Evolutionary conservation across 2,797 vertebrate species (phyloP), one percentile per base, ranked within the genome.

Genomic region (Leptoclinus maculatus): DNA sequence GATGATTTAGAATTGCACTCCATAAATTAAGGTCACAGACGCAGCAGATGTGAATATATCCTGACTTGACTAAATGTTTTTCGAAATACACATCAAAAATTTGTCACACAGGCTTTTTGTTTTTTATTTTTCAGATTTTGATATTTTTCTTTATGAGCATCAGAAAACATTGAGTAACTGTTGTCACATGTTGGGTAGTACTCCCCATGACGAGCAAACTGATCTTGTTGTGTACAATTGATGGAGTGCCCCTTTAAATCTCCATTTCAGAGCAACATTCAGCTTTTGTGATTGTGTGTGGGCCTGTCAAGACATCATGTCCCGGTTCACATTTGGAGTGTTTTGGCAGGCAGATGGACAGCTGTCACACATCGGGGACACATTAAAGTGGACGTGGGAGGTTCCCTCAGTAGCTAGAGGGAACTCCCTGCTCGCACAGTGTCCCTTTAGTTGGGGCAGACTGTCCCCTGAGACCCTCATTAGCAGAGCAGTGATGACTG

Each of bases 401-500:
- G 53, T 53, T 79, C 73, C 82, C 77, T 78, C 58, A 86, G 80
- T 56, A 78, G 86, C 85, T 73, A 62, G 71, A 71, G 68, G 83
- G 78, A 83, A 79, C 81, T 87, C 82, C 85, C 83, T 59, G 54
- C 51, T 74, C 59, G 62, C 72, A 66, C 71, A 58, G 84, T 36
- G 85, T 90, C 87, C 78, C 64, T 76, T 77, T 81, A 85, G 87
- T 84, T 84, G 80, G 81, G 76, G 67, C 73, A 69, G 73, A 78
- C 82, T 45, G 76, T 92, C 90, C 85, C 88, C n/a, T 49, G 69
- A 85, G 91, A 87, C 78, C 70, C 94, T 95, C 78, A 92, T 96
- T 95, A 95, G 92, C 91, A 82, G 84, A 66, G 83, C 70, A 77
- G 89, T 82, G 90, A 94, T 90, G 92, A 90, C 77, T 92, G 93